These are phyloP conservation scores for Eulacestoma nigropectus DNA, from an alignment of 2,113 vertebrate genomes.

Conservation along the genomic window DNA sequence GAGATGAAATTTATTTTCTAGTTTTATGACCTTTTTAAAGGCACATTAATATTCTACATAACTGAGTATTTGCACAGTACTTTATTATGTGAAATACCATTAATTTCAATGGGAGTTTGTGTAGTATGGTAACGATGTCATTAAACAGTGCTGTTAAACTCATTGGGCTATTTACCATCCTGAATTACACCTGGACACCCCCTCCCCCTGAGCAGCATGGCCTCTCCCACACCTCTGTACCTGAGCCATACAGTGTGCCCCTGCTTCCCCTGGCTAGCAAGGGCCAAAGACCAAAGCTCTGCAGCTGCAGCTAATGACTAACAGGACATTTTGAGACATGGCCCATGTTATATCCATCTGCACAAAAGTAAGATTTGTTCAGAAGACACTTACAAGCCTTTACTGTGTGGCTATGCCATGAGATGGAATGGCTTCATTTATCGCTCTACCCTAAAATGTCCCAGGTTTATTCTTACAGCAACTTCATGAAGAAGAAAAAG, in stretches of 20 bases:
- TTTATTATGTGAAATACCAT: slow-evolving; percentile 59
- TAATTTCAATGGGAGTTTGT: slow-evolving; percentile 56
- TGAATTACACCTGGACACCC: slow-evolving; percentile 1
- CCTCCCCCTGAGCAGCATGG: not conserved
- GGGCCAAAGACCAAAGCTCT: not conserved
- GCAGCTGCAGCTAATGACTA: slow-evolving; percentile 22
- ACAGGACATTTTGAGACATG: not conserved
- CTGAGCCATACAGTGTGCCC: not conserved
- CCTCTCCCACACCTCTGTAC: not conserved
- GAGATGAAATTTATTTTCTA: not conserved
- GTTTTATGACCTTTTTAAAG: slow-evolving; percentile 41
- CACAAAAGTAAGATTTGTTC: not conserved
- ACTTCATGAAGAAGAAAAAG: not conserved
- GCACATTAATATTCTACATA: slow-evolving; percentile 32
- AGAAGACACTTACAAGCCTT: not conserved
- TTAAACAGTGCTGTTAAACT: slow-evolving; percentile 51
- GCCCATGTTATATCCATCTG: not conserved
- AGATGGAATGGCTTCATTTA: not conserved
- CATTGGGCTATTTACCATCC: slow-evolving; percentile 2
- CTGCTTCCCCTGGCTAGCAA: not conserved
- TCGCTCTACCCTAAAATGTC: not conserved
- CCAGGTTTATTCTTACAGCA: not conserved
- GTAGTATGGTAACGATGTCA: slow-evolving; percentile 34
- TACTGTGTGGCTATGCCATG: not conserved
- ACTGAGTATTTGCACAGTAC: slow-evolving; percentile 29